A percentile compares a stretch with the other conserved stretches of the same genome.
Conservation (phyloP, 2,113 vertebrate genomes). For the Argyrosomus japonicus region DNA sequence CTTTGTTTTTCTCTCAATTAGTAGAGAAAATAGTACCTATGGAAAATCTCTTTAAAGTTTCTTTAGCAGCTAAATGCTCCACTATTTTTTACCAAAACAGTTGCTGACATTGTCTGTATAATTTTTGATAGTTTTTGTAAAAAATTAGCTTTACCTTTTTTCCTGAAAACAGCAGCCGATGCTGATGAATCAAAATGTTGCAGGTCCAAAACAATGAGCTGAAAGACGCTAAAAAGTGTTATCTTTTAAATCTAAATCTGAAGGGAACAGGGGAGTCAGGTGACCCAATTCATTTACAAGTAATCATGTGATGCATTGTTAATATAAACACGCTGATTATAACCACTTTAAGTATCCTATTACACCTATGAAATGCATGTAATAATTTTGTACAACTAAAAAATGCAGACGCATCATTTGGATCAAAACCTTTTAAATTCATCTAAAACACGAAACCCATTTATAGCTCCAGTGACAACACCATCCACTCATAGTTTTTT, state of each 20-base stretch:
- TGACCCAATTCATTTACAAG: not conserved
- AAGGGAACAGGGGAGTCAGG: not conserved
- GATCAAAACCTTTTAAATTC: not conserved
- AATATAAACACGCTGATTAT: not conserved
- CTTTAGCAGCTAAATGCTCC: not conserved
- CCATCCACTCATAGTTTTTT: constrained; percentile 22
- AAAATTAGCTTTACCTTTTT: too few species aligned
- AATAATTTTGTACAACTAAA: not conserved
- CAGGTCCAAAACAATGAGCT: not conserved
- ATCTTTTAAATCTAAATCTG: too few species aligned
- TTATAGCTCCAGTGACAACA: constrained; percentile 16
- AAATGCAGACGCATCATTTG: not conserved
- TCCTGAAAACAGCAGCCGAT: too few species aligned
- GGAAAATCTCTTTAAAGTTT: not conserved
- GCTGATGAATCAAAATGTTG: too few species aligned
- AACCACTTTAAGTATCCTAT: not conserved
- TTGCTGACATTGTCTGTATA: too few species aligned
- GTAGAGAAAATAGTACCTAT: too few species aligned
- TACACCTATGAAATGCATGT: not conserved
- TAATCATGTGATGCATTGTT: not conserved
- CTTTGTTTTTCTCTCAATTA: not conserved
- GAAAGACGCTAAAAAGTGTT: not conserved
- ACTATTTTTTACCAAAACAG: too few species aligned
- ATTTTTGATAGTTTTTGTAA: too few species aligned
- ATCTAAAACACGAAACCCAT: not conserved